Evolutionary conservation across 2,113 vertebrate genomes (phyloP).

Genomic region (Megaleporinus macrocephalus): DNA sequence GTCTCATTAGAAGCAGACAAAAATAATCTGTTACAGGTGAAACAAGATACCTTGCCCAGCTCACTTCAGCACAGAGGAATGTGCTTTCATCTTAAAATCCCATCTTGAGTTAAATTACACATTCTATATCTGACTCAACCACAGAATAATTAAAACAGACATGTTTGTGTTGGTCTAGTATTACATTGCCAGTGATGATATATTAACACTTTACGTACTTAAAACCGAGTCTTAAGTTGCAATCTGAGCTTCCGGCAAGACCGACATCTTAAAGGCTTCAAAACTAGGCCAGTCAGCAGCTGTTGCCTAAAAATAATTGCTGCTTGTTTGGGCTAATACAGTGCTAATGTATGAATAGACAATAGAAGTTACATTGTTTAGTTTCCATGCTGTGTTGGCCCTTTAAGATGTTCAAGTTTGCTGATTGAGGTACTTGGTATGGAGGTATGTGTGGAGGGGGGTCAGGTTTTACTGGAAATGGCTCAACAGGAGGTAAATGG

Average conservation of each 20-base stretch:
- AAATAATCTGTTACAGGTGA: conserved; percentile 11
- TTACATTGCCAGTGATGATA: neutral
- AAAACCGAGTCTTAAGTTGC: neutral
- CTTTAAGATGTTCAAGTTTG: conserved; percentile 24
- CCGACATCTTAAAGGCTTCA: neutral
- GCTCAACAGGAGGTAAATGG: conserved; percentile 26
- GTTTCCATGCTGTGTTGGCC: neutral
- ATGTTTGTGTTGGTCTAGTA: neutral
- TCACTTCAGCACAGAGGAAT: neutral
- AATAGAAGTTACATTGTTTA: conserved; percentile 13
- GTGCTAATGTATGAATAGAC: neutral
- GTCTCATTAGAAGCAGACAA: neutral
- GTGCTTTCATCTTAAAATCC: neutral
- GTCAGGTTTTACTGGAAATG: conserved; percentile 37
- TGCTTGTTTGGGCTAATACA: neutral
- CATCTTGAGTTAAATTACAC: neutral
- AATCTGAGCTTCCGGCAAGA: conserved; percentile 6
- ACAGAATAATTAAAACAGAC: neutral
- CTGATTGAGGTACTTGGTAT: conserved; percentile 17
- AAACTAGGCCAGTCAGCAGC: conserved; percentile 26
- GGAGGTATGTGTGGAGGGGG: neutral
- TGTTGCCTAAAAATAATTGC: conserved; percentile 34
- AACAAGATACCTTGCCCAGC: neutral
- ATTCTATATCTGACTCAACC: neutral
- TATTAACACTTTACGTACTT: neutral